A percentile compares a stretch with the other conserved stretches of the same genome.
These are phyloP conservation scores for Drosophila hydei DNA, from an alignment of 1,140 invertebrate genomes.

Conservation along the genomic window DNA sequence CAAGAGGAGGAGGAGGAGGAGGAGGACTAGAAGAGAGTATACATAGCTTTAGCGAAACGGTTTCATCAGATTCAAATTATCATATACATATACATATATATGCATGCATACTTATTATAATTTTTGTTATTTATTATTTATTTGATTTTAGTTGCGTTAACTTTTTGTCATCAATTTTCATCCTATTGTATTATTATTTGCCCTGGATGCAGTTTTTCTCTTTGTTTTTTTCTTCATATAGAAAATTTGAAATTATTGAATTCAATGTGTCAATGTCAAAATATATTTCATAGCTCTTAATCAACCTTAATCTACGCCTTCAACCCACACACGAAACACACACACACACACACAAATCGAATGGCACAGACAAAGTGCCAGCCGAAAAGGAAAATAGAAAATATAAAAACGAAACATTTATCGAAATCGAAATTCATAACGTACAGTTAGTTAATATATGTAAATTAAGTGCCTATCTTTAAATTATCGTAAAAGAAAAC, in stretches of 20 bases:
- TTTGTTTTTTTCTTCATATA: slow-evolving; percentile 42
- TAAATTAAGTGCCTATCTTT: slow-evolving; percentile 77
- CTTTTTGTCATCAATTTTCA: slow-evolving; percentile 64
- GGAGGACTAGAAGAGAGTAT: slow-evolving; percentile 22
- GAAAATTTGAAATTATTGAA: slow-evolving; percentile 68
- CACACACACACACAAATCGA: slow-evolving; percentile 29
- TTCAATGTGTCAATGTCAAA: slow-evolving; percentile 80
- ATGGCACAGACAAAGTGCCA: slow-evolving; percentile 38
- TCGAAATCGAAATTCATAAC: slow-evolving; percentile 67
- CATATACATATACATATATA: slow-evolving; percentile 10
- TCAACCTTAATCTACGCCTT: slow-evolving; percentile 41
- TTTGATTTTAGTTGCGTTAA: slow-evolving; percentile 71
- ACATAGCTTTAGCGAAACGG: slow-evolving; percentile 73
- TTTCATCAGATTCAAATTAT: slow-evolving; percentile 64
- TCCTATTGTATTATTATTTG: slow-evolving; percentile 47
- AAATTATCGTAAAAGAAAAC: slow-evolving; percentile 45
- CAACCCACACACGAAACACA: slow-evolving; percentile 51
- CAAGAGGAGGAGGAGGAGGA: not conserved
- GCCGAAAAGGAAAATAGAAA: slow-evolving; percentile 32
- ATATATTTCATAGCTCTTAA: slow-evolving; percentile 61
- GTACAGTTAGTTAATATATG: slow-evolving; percentile 76
- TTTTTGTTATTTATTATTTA: slow-evolving; percentile 81
- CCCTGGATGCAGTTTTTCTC: slow-evolving; percentile 36
- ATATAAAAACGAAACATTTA: slow-evolving; percentile 28
- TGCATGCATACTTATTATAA: slow-evolving; percentile 49